Percentiles rank a stretch among this genome's conserved stretches.
Conservation (phyloP, 23 tunicate genomes). For the Clavelina lepadiformis region DNA sequence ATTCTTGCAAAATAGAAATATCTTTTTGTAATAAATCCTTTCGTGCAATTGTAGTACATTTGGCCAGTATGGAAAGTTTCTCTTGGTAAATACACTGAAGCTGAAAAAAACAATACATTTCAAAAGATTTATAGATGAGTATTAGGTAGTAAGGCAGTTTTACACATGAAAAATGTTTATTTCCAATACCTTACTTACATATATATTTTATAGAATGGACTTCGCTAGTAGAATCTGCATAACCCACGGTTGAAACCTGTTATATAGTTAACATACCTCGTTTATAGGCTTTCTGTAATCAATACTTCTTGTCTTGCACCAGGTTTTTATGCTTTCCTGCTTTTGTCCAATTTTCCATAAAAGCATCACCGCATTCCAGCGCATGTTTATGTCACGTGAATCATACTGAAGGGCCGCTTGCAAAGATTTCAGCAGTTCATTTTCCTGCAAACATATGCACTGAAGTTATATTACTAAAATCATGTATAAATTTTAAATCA, state of each 20-base stretch:
- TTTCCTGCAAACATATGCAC: conserved; percentile 9
- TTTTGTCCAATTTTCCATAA: conserved; percentile 40
- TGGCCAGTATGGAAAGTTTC: not conserved
- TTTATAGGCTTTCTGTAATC: conserved; percentile 16
- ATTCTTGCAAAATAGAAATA: conserved; percentile 6
- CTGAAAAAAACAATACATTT: not conserved
- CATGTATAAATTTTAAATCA: too few species aligned
- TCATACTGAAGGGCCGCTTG: conserved; percentile 27
- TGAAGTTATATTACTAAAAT: too few species aligned
- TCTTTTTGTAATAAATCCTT: conserved; percentile 6
- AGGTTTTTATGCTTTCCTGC: conserved; percentile 41
- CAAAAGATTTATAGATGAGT: not conserved
- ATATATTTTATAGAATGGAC: too few species aligned
- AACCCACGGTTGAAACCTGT: not conserved
- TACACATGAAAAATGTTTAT: not conserved
- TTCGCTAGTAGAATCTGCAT: too few species aligned
- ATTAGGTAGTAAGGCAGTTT: not conserved
- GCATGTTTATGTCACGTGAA: conserved; percentile 14
- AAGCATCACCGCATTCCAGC: conserved; percentile 35
- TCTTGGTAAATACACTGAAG: not conserved
- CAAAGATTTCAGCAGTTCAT: conserved; percentile 15
- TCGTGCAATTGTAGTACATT: not conserved
- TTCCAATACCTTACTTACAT: too few species aligned
- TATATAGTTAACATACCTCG: conserved; percentile 1
- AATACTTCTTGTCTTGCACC: conserved; percentile 56